phyloP scores from a whole-genome alignment of 1,140 invertebrate species.

The Venturia canescens region DNA sequence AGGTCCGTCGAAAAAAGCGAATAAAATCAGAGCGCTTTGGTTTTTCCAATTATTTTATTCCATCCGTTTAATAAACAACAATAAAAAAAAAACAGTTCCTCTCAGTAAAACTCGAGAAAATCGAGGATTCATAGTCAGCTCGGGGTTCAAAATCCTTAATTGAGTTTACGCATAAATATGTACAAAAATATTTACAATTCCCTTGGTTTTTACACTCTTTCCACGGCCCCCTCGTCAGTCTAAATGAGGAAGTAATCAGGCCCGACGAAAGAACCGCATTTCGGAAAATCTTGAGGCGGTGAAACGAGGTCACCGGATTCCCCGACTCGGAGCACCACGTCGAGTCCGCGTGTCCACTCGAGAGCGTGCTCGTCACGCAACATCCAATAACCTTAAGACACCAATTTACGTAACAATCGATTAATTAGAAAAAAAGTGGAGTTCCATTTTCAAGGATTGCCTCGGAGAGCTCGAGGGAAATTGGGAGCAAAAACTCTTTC shows the following conservation, averaged over 20 bases:
- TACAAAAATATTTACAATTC: slow-evolving; percentile 47
- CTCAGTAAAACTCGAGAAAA: neutral
- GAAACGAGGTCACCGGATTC: slow-evolving; percentile 68
- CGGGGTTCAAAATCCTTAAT: slow-evolving; percentile 14
- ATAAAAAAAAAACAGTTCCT: neutral
- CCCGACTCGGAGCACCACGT: slow-evolving; percentile 78
- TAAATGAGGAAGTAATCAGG: slow-evolving; percentile 79
- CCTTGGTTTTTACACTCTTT: neutral
- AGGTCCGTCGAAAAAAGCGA: neutral
- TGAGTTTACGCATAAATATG: slow-evolving; percentile 22
- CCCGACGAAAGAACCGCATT: slow-evolving; percentile 76
- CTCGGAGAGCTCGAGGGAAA: neutral
- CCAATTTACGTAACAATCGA: slow-evolving; percentile 16
- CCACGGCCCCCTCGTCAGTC: slow-evolving; percentile 47
- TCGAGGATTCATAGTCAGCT: neutral
- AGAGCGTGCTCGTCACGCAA: slow-evolving; percentile 81
- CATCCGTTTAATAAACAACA: slow-evolving; percentile 5
- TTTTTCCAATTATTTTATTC: neutral
- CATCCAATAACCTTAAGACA: slow-evolving; percentile 82
- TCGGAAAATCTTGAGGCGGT: slow-evolving; percentile 75
- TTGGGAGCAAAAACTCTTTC: no score
- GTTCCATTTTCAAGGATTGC: slow-evolving; percentile 8
- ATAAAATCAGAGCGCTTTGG: neutral
- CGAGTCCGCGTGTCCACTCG: slow-evolving; percentile 78
- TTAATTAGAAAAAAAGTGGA: slow-evolving; percentile 3